These are phyloP conservation scores for Acronicta leporina DNA, from an alignment of 2,888 invertebrate genomes.

Conservation along the genomic window DNA sequence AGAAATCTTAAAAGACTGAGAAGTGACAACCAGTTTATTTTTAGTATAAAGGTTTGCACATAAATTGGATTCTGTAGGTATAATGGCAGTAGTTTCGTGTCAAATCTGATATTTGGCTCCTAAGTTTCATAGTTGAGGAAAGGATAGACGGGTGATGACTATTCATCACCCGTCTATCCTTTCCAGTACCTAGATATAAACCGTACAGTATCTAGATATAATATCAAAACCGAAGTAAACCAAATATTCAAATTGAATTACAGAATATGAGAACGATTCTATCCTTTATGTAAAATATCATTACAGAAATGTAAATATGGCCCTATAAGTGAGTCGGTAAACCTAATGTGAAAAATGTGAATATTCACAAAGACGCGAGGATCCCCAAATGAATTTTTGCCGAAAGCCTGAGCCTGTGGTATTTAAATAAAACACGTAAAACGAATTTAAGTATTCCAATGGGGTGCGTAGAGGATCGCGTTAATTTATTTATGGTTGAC, in stretches of 20 bases:
- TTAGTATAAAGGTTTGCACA: too few relatives aligned
- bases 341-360: slow-evolving; percentile 54
- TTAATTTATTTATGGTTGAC: slow-evolving; percentile 68
- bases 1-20: too few relatives aligned
- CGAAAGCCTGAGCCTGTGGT: slow-evolving; percentile 55
- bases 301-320: slow-evolving; percentile 39
- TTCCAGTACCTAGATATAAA: too few relatives aligned
- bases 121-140: too few relatives aligned
- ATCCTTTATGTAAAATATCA: slow-evolving; percentile 29
- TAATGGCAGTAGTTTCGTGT: too few relatives aligned
- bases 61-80: too few relatives aligned
- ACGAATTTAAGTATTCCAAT: slow-evolving; percentile 58
- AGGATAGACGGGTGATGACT: too few relatives aligned
- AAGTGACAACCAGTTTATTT: too few relatives aligned
- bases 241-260: slow-evolving; percentile 25
- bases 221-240: too few relatives aligned
- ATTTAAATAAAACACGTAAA: slow-evolving; percentile 62
- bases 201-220: too few relatives aligned
- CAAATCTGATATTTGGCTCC: too few relatives aligned
- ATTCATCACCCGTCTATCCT: too few relatives aligned
- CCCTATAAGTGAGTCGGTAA: slow-evolving; percentile 38
- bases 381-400: slow-evolving; percentile 58
- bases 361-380: slow-evolving; percentile 50
- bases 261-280: slow-evolving; percentile 12
- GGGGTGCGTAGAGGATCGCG: slow-evolving; percentile 54